phyloP scores from a whole-genome alignment of 2,797 vertebrate genomes.

The Trichosurus vulpecula region DNA sequence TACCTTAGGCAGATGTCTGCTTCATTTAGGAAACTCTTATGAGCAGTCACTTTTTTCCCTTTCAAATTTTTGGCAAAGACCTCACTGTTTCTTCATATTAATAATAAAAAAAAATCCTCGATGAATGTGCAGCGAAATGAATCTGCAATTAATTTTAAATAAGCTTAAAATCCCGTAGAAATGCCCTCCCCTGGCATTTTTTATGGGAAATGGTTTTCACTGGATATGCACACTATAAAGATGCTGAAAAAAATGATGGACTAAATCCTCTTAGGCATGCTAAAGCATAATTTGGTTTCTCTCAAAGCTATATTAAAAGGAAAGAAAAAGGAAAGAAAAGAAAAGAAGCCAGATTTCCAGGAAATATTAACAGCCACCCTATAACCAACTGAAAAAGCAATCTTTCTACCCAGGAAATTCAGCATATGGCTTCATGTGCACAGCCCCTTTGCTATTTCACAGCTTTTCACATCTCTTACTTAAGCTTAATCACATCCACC shows the following conservation, averaged over 20 bases:
- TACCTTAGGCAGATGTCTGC: constrained; percentile 67
- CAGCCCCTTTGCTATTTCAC: constrained; percentile 37
- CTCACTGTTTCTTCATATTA: constrained; percentile 55
- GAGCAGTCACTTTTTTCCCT: constrained; percentile 56
- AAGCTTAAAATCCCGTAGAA: constrained; percentile 70
- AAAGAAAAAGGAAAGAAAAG: constrained; percentile 45
- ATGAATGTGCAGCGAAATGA: constrained; percentile 57
- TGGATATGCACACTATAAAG: constrained; percentile 67
- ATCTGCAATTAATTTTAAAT: constrained; percentile 69
- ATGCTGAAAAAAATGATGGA: constrained; percentile 58
- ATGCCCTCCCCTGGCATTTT: constrained; percentile 48
- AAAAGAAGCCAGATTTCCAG: constrained; percentile 67
- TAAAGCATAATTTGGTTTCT: constrained; percentile 65
- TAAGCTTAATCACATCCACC: constrained; percentile 73
- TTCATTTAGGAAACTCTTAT: constrained; percentile 1
- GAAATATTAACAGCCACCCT: constrained; percentile 34
- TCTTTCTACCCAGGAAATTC: background rate
- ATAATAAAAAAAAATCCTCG: constrained; percentile 57
- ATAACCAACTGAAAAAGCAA: constrained; percentile 50
- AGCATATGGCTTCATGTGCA: constrained; percentile 63
- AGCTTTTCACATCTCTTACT: constrained; percentile 76
- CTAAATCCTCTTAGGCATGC: constrained; percentile 52
- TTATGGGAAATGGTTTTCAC: constrained; percentile 65
- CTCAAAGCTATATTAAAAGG: constrained; percentile 61
- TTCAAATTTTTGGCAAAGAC: constrained; percentile 69